These are phyloP conservation scores for Campylorhamphus procurvoides DNA, from an alignment of 2,113 vertebrate species.

Conservation along the genomic window DNA sequence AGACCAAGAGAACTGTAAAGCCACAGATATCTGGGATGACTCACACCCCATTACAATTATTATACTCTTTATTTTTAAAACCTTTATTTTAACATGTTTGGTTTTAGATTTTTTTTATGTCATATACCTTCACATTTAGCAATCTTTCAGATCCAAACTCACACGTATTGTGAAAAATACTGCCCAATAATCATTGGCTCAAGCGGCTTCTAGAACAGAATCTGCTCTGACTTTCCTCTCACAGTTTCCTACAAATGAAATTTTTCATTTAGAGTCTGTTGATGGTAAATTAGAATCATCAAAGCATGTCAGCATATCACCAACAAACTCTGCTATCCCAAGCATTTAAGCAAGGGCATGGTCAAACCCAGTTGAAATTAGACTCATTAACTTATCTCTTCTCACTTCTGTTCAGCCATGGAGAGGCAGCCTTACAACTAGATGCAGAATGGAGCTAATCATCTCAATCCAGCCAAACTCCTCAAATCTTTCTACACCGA, in stretches of 20 bases:
- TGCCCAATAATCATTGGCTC: background rate
- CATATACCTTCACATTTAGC: background rate
- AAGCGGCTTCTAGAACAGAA: background rate
- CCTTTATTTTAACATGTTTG: background rate
- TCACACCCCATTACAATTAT: background rate
- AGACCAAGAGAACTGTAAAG: conserved; percentile 12
- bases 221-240: background rate
- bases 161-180: background rate
- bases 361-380: background rate
- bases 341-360: background rate
- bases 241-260: background rate
- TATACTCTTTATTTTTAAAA: background rate
- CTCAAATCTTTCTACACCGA: background rate
- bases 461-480: background rate
- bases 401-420: background rate
- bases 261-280: background rate
- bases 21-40: background rate
- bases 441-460: background rate
- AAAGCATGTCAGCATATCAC: background rate
- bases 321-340: background rate
- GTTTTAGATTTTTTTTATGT: background rate
- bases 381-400: background rate
- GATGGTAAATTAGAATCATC: background rate
- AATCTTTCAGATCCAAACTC: background rate
- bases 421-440: background rate